Evolutionary conservation across 2,113 vertebrate genomes (phyloP), one percentile per base, ranked within the genome.

Genomic region (Brachyhypopomus gauderio): DNA sequence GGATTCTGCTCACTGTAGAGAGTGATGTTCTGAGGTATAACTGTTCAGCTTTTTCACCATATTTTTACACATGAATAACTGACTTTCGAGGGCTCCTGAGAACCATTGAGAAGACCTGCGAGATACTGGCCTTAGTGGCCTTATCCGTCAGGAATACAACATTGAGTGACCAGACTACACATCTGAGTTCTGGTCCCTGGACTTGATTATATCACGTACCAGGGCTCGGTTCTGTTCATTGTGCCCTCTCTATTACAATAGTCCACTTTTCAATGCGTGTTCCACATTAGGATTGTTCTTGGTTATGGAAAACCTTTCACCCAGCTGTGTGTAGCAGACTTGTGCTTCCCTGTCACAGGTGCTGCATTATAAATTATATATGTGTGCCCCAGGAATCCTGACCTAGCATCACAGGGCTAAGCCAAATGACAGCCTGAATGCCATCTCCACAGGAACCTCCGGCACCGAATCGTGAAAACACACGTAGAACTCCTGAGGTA

Each of bases 391-490:
- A 71, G 63, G 55, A 81, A 56, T 7, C 8, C 16, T 56, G 30
- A 34, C 14, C 23, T 9, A 41, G 73, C n/a, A 41, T 93, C 88
- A 99, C 3, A 94, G 73, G 45, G 92, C 92, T 87, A 99, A 91
- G 34, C 96, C 96, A 0, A 98, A 99, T 59, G 95, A 98, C 23
- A 99, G 89, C 41, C 95, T 96, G 88, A 99, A 99, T 77, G 98
- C 98, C 94, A 98, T 92, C 89, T 99, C 98, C 27, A 98, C 92
- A 0, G 95, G 95, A 86, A 97, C 91, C 81, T 98, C 97, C 0
- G 96, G 91, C 78, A 99, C 96, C 0, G 98, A 99, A 85, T 99
- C 97, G 34, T 98, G 98, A 85, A 99, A 99, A 84, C 98, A 99
- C 59, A 99, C 96, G 0, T 98, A 99, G 85, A 96, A 95, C 87